Base-by-base conservation (phyloP, 2,797 vertebrate species). In the Euthynnus affinis region DNA sequence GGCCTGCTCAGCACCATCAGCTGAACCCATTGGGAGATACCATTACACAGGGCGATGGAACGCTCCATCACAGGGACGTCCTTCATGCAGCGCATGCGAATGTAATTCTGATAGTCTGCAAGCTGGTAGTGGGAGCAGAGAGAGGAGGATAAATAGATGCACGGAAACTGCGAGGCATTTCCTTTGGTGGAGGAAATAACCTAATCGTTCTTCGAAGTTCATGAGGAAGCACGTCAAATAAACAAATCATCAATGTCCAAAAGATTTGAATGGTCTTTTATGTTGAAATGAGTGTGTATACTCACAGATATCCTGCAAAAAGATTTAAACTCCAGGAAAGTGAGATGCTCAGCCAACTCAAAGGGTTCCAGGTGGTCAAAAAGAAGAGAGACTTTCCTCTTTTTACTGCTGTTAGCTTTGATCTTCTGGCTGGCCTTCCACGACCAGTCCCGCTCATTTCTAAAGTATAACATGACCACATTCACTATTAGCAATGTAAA, bases 21-120 rank as follows among this genome's bases (percentile, higher is more conserved):
- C 63, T 99, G 98, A 14, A 99, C 97, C 98, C 98, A 99, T 91
- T 99, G 98, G 87, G 97, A 98, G 89, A 99, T 94, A 67, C 98
- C 97, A 13, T 99, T 99, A 83, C 97, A 99, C 89, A 99, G 94
- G 74, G 97, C 94, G 18, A 99, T 97, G 62, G 97, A 98, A 57
- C 98, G 96, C 91, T 98, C 97, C 97, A 99, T 98, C 65, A 94
- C 96, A 5, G 97, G 98, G 91, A 97, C 98, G 91, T 98, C 97
- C 91, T 98, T 98, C 93, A 99, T 96, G 71, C 96, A 97, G 87
- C 97, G 96, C 82, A 93, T 97, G 82, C 96, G 94, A 42, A 98
- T 96, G 92, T 98, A 99, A 72, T 97, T 99, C 89, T 97, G 97
- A 85, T 97, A 99, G 93, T 99, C 97, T 55, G 94, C 94, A 92